Evolutionary conservation across 2,797 vertebrate species (phyloP).

Genomic region (Sebastes melanostomus): DNA sequence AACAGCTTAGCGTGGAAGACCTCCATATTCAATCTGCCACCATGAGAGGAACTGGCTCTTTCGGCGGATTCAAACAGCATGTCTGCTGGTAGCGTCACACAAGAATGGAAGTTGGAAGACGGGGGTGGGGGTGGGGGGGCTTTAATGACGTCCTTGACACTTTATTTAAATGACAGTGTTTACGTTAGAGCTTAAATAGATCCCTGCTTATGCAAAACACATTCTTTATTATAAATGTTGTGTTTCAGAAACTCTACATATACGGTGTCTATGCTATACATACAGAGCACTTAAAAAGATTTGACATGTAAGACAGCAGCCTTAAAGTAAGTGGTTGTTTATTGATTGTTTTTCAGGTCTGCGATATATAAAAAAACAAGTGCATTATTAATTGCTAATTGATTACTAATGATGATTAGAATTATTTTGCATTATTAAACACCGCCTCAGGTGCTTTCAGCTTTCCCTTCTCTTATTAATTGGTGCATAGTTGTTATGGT

Average conservation of each 20-base stretch:
- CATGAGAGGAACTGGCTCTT: constrained; percentile 47
- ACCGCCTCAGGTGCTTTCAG: neutral
- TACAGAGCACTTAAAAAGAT: neutral
- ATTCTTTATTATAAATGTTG: neutral
- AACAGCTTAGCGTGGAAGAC: constrained; percentile 49
- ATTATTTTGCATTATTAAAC: neutral
- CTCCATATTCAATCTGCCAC: constrained; percentile 52
- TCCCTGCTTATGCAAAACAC: constrained; percentile 24
- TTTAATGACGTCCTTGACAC: constrained; percentile 58
- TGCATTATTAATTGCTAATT: neutral
- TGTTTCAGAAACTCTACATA: neutral
- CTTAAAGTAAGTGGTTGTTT: neutral
- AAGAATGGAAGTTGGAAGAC: constrained; percentile 17
- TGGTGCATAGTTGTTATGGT: neutral
- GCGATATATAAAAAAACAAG: neutral
- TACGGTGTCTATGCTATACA: neutral
- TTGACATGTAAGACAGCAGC: neutral
- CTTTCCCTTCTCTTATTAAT: neutral
- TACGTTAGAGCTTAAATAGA: neutral
- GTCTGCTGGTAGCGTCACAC: constrained; percentile 14
- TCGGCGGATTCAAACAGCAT: constrained; percentile 34
- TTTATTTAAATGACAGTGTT: constrained; percentile 28
- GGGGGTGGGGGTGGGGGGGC: neutral
- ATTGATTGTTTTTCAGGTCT: neutral
- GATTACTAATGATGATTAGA: neutral